A percentile compares a stretch with the other conserved stretches of the same genome.
phyloP scores from a whole-genome alignment of 2,888 invertebrate genomes.

The Tenthredo mesomela region DNA sequence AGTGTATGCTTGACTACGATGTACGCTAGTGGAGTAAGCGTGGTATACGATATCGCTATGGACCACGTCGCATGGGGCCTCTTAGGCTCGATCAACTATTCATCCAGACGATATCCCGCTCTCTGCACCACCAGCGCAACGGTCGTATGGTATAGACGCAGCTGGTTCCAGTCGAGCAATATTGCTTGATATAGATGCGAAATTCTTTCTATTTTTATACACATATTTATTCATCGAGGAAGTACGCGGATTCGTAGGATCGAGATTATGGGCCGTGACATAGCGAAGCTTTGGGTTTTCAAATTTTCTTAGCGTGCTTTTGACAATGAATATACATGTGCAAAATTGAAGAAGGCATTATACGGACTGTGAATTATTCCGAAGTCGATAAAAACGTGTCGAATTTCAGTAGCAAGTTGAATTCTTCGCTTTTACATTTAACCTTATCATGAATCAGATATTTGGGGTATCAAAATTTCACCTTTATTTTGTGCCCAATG shows the following conservation, averaged over 20 bases:
- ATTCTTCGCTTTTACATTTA: not conserved
- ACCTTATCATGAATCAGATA: not conserved
- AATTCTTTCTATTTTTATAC: conserved; percentile 18
- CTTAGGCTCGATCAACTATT: conserved; percentile 69
- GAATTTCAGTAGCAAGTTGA: not conserved
- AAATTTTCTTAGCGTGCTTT: not conserved
- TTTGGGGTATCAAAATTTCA: not conserved
- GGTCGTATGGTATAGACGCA: conserved; percentile 1
- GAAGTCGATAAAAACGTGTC: not conserved
- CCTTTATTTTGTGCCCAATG: not conserved
- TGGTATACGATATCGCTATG: conserved; percentile 57
- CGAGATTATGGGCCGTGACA: conserved; percentile 11
- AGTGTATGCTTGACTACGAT: conserved; percentile 61
- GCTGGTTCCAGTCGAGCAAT: conserved; percentile 43
- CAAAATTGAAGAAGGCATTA: not conserved
- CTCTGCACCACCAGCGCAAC: conserved; percentile 16
- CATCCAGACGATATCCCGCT: conserved; percentile 55
- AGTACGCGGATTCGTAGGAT: not conserved
- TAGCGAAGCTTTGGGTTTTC: no score
- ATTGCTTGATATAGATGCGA: conserved; percentile 5
- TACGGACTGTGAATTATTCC: not conserved
- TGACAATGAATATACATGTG: not conserved
- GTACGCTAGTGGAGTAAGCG: conserved; percentile 19
- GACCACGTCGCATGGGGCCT: conserved; percentile 63
- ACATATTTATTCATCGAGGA: conserved; percentile 32